These are phyloP conservation scores for Alviniconcha strummeri DNA, from an alignment of 2,888 invertebrate genomes.

Conservation along the genomic window DNA sequence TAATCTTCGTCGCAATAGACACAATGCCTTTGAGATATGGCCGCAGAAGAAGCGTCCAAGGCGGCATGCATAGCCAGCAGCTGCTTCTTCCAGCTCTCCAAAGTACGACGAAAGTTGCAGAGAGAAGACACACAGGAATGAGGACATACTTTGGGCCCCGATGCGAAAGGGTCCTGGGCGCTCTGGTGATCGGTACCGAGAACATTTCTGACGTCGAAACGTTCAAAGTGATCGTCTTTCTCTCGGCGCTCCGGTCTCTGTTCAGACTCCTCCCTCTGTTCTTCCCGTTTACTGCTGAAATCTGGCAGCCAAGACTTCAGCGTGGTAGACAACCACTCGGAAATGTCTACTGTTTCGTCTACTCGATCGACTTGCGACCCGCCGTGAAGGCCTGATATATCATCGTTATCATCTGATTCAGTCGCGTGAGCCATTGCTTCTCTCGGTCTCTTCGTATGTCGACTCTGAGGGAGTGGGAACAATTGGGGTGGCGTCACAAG, in stretches of 20 bases:
- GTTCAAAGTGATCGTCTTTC: not conserved
- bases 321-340: not conserved
- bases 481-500: not conserved
- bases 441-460: not conserved
- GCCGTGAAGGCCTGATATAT: too few species aligned
- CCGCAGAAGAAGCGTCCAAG: not conserved
- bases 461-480: not conserved
- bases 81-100: conserved; percentile 17
- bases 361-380: not conserved
- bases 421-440: not conserved
- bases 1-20: not conserved
- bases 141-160: not conserved
- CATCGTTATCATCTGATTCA: not conserved
- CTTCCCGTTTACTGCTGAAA: not conserved
- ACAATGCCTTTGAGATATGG: not conserved
- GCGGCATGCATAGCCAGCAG: not conserved
- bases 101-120: conserved; percentile 7
- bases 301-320: not conserved
- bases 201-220: conserved; percentile 7
- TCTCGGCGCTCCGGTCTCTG: not conserved
- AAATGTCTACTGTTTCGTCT: not conserved
- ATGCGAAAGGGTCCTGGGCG: not conserved
- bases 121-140: conserved; percentile 15
- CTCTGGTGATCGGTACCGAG: too few species aligned
- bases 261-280: not conserved